Conservation (phyloP, 2,113 vertebrate genomes). For the Nymphicus hollandicus region DNA sequence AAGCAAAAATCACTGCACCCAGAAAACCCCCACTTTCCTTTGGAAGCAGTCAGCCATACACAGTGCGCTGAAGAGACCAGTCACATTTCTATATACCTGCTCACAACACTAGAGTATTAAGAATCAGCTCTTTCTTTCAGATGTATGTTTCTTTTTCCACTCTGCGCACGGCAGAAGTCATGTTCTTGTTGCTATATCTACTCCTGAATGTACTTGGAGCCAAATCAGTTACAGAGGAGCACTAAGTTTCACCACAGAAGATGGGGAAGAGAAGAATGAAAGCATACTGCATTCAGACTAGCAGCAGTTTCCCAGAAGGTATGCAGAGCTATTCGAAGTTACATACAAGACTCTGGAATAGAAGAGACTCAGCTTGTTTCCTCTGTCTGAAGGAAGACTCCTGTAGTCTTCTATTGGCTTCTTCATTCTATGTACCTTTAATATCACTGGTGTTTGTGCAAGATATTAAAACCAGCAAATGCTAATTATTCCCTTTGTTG, state of each 20-base stretch:
- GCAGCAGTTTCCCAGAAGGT: background rate
- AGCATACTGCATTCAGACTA: background rate
- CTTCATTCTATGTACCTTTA: background rate
- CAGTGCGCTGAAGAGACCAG: background rate
- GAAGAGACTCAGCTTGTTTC: background rate
- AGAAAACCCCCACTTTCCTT: fast-evolving
- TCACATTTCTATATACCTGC: background rate
- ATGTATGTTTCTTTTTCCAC: background rate
- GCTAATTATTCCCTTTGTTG: background rate
- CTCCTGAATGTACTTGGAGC: background rate
- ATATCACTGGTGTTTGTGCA: background rate
- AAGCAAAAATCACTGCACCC: background rate
- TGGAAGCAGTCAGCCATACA: background rate
- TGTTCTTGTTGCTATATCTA: background rate
- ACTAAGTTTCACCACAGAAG: background rate
- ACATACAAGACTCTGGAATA: background rate
- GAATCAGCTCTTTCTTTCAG: background rate
- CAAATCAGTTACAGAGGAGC: background rate
- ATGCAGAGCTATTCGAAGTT: background rate
- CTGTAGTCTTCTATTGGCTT: background rate
- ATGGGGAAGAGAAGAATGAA: background rate
- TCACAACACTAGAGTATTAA: background rate
- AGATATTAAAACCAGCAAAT: background rate
- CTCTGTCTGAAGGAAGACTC: background rate
- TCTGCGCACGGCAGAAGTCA: background rate